Evolutionary conservation across 2,113 vertebrate genomes (phyloP).

Genomic region (Oncorhynchus mykiss): DNA sequence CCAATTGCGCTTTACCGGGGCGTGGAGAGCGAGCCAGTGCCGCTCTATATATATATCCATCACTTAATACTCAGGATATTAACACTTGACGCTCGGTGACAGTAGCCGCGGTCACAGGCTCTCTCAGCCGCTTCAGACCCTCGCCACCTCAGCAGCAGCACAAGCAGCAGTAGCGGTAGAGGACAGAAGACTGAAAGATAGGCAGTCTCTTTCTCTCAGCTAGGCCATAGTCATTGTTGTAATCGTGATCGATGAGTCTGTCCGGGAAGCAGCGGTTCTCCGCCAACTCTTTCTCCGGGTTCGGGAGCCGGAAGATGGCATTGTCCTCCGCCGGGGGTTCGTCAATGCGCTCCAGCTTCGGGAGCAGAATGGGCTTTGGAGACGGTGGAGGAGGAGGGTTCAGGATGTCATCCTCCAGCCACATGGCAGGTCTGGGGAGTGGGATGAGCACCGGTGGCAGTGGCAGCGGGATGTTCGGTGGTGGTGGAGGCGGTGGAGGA

Average conservation of each 20-base stretch:
- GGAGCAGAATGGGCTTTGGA: not conserved
- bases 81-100: not conserved
- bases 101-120: not conserved
- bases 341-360: not conserved
- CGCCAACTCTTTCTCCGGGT: not conserved
- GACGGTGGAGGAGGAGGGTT: not conserved
- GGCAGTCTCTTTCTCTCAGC: not conserved
- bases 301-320: not conserved
- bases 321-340: not conserved
- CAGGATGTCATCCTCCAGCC: not conserved
- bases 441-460: not conserved
- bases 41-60: not conserved
- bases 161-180: not conserved
- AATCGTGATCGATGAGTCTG: not conserved
- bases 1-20: not conserved
- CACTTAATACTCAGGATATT: not conserved
- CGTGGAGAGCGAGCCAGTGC: not conserved
- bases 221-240: not conserved
- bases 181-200: not conserved
- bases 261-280: conserved; percentile 1
- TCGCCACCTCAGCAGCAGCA: not conserved
- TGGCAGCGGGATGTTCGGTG: not conserved
- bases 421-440: not conserved
- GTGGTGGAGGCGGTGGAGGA: not conserved
- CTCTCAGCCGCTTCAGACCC: not conserved